Evolutionary conservation across 2,113 vertebrate genomes (phyloP).

Genomic region (Myxocyprinus asiaticus): DNA sequence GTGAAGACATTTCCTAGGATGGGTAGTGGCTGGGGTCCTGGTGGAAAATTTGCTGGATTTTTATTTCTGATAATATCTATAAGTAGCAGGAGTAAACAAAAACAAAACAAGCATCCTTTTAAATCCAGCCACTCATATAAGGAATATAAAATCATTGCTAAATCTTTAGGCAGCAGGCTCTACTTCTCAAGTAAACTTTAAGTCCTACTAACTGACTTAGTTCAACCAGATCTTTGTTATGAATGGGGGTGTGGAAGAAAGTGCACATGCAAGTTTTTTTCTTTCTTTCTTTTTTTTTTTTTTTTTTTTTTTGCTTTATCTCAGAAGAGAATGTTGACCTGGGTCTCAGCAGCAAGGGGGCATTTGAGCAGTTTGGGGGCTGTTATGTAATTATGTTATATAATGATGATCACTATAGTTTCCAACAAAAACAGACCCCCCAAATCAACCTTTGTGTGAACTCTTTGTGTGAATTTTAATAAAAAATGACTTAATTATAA

Average conservation of each 20-base stretch:
- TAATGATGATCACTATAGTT: background rate
- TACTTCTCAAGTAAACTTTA: background rate
- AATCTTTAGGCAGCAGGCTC: background rate
- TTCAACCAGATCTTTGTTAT: background rate
- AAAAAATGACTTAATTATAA: background rate
- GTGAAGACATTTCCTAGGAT: conserved; percentile 73
- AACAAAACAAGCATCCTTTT: conserved; percentile 24
- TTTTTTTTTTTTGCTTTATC: too few relatives aligned
- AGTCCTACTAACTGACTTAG: background rate
- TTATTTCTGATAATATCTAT: conserved; percentile 53
- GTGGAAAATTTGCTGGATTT: conserved; percentile 72
- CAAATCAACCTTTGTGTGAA: background rate
- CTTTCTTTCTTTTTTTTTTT: too few relatives aligned
- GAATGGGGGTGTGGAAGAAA: background rate
- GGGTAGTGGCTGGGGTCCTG: conserved; percentile 71
- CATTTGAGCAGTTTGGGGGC: background rate
- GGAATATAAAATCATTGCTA: conserved; percentile 65
- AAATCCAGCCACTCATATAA: conserved; percentile 66
- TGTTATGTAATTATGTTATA: background rate
- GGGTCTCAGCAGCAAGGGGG: background rate
- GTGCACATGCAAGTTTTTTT: too few relatives aligned
- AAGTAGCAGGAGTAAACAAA: conserved; percentile 54
- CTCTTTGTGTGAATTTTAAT: background rate
- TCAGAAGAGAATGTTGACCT: too few relatives aligned
- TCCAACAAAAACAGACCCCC: background rate